phyloP scores from a whole-genome alignment of 2,113 vertebrate species.

The Onychostoma macrolepis region DNA sequence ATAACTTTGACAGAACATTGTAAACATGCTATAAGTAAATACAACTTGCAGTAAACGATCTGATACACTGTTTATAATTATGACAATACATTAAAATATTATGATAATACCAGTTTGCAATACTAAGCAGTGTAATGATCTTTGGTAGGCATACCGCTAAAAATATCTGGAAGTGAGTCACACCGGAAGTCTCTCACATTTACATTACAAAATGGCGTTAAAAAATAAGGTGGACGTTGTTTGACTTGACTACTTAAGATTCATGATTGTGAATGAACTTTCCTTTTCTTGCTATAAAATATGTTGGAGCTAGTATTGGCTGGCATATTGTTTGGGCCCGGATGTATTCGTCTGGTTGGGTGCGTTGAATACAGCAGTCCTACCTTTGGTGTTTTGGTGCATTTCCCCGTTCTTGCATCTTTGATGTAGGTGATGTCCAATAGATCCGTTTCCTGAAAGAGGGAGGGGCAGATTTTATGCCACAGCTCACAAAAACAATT shows the following conservation, averaged over 20 bases:
- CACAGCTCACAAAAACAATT: conserved; percentile 19
- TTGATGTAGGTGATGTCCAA: conserved; percentile 77
- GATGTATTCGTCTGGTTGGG: neutral
- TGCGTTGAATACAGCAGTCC: neutral
- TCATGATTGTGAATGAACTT: neutral
- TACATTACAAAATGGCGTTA: neutral
- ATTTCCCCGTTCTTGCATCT: conserved; percentile 78
- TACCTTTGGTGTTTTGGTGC: conserved; percentile 81
- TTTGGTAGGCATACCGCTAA: neutral
- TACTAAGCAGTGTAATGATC: neutral
- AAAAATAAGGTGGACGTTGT: no score
- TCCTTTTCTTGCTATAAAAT: neutral
- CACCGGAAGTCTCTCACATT: neutral
- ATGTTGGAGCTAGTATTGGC: neutral
- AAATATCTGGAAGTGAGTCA: neutral
- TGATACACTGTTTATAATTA: no score
- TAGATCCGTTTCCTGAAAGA: conserved; percentile 75
- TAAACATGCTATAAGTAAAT: no score
- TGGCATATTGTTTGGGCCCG: neutral
- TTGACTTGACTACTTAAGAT: neutral
- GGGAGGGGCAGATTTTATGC: neutral
- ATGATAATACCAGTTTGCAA: neutral
- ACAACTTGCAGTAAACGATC: no score
- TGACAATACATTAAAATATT: no score
- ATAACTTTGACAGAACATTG: no score